Evolutionary conservation across 2,797 vertebrate genomes (phyloP), one percentile per base, ranked within the genome.

Genomic region (Myripristis jacobus): DNA sequence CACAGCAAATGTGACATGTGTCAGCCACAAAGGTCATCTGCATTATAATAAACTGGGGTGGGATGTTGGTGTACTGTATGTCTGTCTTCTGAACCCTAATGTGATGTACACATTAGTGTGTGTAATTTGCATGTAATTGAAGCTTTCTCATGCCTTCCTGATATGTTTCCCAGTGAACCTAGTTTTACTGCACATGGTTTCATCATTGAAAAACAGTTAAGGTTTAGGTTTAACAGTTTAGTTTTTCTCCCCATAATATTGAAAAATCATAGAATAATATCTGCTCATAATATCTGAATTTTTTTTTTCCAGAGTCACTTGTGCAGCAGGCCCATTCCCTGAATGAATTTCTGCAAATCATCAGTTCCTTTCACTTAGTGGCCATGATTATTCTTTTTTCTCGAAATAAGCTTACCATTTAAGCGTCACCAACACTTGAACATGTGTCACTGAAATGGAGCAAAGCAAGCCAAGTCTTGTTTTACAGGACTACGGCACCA

Each of bases 131-230:
- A 38, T 3, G 13, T 10, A 38, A 38, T 3, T 12, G 13, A 38
- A 38, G 9, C 36, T 12, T 38, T n/a, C 36, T 38, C 36, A 38
- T 12, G 10, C 36, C 8, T 13, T 9, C 36, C 36, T 12, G 36
- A 38, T 21, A 31, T 5, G 31, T 21, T 61, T 8, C 11, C 36
- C 13, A 11, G 13, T 4, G 29, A 21, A 53, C 56, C 56, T 51
- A 71, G n/a, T 24, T 8, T 66, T 29, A 66, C 13, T 48, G 41
- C 8, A 41, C 41, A 55, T 21, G 18, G 38, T 61, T 55, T 66
- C 38, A 73, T 70, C 48, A 52, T 0, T 43, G 41, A 12, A 55
- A 61, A 31, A 75, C 25, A 16, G 9, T 66, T 21, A 54, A n/a
- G 51, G 10, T n/a, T n/a, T n/a, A n/a, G n/a, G n/a, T n/a, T n/a